A percentile compares a stretch with the other conserved stretches of the same genome.
phyloP scores from a whole-genome alignment of 2,797 vertebrate genomes.

The Sebastes hubbsi region DNA sequence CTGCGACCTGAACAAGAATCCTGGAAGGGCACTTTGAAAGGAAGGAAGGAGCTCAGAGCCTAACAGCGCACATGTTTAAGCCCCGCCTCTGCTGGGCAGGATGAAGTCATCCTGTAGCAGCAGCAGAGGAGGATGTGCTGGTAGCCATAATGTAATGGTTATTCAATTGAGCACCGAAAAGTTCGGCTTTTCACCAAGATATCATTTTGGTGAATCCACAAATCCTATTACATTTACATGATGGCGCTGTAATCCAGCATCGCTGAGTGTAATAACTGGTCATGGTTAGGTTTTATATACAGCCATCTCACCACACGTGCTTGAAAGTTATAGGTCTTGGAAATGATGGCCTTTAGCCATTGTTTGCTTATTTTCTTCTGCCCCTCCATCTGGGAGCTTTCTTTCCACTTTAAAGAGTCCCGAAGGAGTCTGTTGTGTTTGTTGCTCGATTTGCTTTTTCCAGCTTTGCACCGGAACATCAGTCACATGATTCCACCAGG shows the following conservation, averaged over 20 bases:
- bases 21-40: constrained; percentile 55
- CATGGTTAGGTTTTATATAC: constrained; percentile 34
- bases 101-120: constrained; percentile 62
- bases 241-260: constrained; percentile 5
- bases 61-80: constrained; percentile 20
- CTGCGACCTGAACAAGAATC: constrained; percentile 56
- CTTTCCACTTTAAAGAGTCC: constrained; percentile 51
- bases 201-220: constrained; percentile 39
- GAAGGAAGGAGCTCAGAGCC: constrained; percentile 61
- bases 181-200: constrained; percentile 41
- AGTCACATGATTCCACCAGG: constrained; percentile 68
- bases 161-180: constrained; percentile 20
- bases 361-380: constrained; percentile 59
- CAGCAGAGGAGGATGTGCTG: constrained; percentile 4
- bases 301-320: constrained; percentile 25
- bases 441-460: constrained; percentile 63
- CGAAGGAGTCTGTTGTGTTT: constrained; percentile 56
- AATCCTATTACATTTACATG: constrained; percentile 40
- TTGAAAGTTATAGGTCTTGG: constrained; percentile 45
- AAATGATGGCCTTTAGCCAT: constrained; percentile 54
- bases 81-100: constrained; percentile 26
- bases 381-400: constrained; percentile 49
- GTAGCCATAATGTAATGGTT: constrained; percentile 32
- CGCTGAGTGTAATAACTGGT: constrained; percentile 24
- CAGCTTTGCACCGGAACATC: constrained; percentile 52